Evolutionary conservation across 2,113 vertebrate genomes (phyloP).

Genomic region (Barnardius zonarius): DNA sequence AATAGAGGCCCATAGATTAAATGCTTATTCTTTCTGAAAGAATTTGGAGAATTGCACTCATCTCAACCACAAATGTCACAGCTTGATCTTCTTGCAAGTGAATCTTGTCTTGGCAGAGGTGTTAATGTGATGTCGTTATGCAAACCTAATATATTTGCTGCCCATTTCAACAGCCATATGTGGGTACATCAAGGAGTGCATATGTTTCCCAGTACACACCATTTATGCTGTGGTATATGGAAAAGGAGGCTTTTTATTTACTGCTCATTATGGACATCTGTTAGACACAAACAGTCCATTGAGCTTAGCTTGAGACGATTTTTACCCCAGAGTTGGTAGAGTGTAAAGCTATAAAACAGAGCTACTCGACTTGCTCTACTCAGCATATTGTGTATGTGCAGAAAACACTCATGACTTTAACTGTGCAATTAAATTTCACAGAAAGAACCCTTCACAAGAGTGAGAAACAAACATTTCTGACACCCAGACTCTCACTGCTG

Average conservation of each 20-base stretch:
- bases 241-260: not conserved
- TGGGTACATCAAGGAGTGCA: not conserved
- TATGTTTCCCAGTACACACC: not conserved
- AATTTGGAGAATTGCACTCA: not conserved
- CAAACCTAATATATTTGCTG: not conserved
- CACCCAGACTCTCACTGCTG: not conserved
- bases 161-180: not conserved
- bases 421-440: not conserved
- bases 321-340: not conserved
- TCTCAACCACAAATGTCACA: not conserved
- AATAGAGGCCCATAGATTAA: not conserved
- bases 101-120: not conserved
- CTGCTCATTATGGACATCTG: not conserved
- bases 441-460: not conserved
- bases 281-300: not conserved
- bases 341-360: not conserved
- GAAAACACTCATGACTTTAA: not conserved
- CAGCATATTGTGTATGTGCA: not conserved
- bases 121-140: not conserved
- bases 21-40: not conserved
- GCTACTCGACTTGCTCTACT: not conserved
- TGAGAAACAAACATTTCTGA: constrained; percentile 1
- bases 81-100: not conserved
- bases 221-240: not conserved
- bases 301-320: not conserved